These are phyloP conservation scores for Morelia viridis DNA, from an alignment of 2,797 vertebrate species.

Conservation along the genomic window DNA sequence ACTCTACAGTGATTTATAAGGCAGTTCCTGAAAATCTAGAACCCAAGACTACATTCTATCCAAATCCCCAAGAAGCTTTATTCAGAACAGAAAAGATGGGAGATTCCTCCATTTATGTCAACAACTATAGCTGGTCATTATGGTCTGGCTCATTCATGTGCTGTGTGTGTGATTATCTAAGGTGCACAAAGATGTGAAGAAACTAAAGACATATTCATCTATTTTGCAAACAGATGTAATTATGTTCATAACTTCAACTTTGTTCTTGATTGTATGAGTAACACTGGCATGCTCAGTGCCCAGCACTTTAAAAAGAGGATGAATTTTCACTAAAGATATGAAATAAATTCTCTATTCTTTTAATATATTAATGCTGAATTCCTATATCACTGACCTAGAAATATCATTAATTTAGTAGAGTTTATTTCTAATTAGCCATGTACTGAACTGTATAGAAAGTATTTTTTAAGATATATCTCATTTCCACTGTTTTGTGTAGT, in stretches of 20 bases:
- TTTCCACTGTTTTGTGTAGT: background rate
- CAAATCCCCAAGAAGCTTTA: background rate
- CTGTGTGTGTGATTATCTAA: background rate
- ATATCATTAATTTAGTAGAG: background rate
- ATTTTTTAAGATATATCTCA: background rate
- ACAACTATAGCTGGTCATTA: background rate
- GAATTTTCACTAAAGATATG: background rate
- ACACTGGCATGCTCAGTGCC: background rate
- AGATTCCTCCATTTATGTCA: background rate
- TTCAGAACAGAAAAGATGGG: background rate
- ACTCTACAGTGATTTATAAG: background rate
- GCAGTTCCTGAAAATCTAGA: background rate
- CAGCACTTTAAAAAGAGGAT: background rate
- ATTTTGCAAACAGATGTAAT: background rate
- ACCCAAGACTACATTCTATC: background rate
- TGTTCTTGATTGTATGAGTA: background rate
- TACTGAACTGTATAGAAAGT: background rate
- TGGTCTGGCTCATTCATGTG: background rate
- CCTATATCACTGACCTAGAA: background rate
- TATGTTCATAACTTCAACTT: background rate
- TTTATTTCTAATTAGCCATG: background rate
- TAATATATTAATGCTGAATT: background rate
- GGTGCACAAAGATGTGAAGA: background rate
- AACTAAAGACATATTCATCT: background rate
- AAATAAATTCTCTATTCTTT: background rate